These are phyloP conservation scores for Chrysolina americana DNA, from an alignment of 2,888 invertebrate genomes.

Conservation along the genomic window DNA sequence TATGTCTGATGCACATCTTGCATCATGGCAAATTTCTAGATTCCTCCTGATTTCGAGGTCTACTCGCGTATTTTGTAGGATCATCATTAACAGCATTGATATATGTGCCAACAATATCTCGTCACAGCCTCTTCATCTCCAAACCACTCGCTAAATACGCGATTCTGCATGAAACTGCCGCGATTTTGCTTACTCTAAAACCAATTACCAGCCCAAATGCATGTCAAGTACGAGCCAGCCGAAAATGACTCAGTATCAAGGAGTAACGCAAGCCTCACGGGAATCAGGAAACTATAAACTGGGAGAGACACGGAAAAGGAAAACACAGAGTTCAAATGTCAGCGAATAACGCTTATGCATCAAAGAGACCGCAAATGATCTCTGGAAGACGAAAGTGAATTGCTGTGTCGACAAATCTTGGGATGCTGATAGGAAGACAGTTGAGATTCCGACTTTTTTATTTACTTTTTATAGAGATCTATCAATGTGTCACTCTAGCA, in stretches of 20 bases:
- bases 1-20: no score
- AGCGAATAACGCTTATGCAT: constrained; percentile 20
- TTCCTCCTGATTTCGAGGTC: no score
- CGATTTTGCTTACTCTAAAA: background rate
- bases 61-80: no score
- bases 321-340: background rate
- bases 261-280: background rate
- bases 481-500: no score
- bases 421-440: background rate
- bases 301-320: background rate
- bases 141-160: background rate
- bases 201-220: background rate
- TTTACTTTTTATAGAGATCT: no score
- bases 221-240: background rate
- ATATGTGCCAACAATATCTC: background rate
- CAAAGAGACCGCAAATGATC: background rate
- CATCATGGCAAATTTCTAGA: no score
- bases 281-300: background rate
- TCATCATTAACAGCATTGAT: no score
- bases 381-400: constrained; percentile 10
- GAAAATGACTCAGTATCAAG: background rate
- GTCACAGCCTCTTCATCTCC: background rate
- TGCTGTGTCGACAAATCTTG: constrained; percentile 12
- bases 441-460: no score
- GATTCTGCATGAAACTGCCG: background rate